These are phyloP conservation scores for Pristionchus japonicus DNA, from an alignment of 2,888 invertebrate genomes.

Conservation along the genomic window DNA sequence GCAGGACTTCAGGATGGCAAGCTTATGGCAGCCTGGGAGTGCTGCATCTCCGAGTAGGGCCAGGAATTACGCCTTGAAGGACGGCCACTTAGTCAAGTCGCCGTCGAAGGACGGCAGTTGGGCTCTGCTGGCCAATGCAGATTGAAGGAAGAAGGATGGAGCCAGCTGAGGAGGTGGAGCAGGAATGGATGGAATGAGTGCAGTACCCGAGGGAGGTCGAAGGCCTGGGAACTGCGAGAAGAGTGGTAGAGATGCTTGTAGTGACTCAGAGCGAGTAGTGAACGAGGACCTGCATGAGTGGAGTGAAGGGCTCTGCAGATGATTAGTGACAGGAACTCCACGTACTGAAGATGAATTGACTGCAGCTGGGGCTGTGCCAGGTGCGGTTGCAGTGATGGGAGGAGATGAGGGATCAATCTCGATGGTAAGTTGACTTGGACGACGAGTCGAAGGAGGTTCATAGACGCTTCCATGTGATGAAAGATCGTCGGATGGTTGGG, in stretches of 20 bases:
- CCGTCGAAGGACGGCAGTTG: conserved; percentile 7
- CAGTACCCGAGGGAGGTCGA: too few species aligned
- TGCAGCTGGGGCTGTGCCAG: neutral
- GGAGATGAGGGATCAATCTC: too few species aligned
- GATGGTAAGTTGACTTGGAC: too few species aligned
- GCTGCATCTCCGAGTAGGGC: conserved; percentile 3
- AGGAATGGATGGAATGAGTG: neutral
- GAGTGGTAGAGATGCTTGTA: too few species aligned
- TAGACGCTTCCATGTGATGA: neutral
- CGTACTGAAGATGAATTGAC: neutral
- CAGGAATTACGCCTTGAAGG: neutral
- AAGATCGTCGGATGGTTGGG: neutral
- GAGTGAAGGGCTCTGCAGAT: neutral
- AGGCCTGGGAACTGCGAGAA: too few species aligned
- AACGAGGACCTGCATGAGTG: neutral
- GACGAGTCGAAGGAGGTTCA: neutral
- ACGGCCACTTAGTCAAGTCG: neutral
- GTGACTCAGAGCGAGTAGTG: too few species aligned
- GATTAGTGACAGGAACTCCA: neutral
- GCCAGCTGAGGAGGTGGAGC: neutral
- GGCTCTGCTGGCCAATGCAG: neutral
- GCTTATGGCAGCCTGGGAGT: neutral
- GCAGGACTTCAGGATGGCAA: conserved; percentile 3
- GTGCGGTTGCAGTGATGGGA: neutral
- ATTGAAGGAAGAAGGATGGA: conserved; percentile 4